phyloP scores from a whole-genome alignment of 2,113 vertebrate species.

The Perognathus longimembris region DNA sequence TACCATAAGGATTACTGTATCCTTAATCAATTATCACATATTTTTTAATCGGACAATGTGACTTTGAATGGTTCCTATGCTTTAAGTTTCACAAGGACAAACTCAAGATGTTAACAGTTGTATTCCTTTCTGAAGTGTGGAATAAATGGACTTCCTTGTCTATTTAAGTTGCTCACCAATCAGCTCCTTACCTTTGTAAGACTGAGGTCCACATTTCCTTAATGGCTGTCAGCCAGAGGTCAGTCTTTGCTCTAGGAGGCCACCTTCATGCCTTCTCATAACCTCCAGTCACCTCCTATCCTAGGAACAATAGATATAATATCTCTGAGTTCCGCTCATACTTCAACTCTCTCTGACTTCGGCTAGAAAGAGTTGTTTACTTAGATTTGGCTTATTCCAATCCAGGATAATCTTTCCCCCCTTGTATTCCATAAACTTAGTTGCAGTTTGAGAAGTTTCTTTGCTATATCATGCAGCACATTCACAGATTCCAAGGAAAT shows the following conservation, averaged over 20 bases:
- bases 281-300: neutral
- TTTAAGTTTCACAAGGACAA: conserved; percentile 4
- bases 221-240: conserved; percentile 14
- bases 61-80: neutral
- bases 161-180: conserved; percentile 12
- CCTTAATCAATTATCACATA: conserved; percentile 1
- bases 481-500: neutral
- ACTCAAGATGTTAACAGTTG: neutral
- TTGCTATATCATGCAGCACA: neutral
- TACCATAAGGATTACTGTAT: neutral
- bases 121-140: conserved; percentile 9
- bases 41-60: neutral
- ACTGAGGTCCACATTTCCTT: conserved; percentile 16
- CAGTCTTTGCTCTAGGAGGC: conserved; percentile 4
- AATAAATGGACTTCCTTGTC: conserved; percentile 1
- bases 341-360: conserved; percentile 37
- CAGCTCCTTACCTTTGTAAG: neutral
- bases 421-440: neutral
- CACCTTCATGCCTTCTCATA: neutral
- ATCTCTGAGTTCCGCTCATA: conserved; percentile 5
- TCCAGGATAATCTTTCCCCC: conserved; percentile 11
- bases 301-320: neutral
- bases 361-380: conserved; percentile 13
- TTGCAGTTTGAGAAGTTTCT: neutral
- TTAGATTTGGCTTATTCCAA: neutral